Base-by-base conservation (phyloP, 2,888 invertebrate species). In the Galeruca laticollis region DNA sequence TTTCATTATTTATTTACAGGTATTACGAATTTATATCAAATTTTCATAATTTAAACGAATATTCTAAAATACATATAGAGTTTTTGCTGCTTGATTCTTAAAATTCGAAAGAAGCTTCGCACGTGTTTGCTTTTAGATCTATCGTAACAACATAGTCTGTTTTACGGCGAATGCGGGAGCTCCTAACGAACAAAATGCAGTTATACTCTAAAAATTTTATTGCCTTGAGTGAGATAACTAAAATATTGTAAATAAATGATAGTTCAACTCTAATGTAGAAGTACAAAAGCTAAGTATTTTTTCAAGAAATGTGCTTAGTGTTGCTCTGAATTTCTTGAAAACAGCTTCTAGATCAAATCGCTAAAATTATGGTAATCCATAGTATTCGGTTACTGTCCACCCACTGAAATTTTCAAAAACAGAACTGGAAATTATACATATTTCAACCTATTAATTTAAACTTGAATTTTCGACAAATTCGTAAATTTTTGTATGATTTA, bases 321-420 rank as follows among this genome's bases (percentile, higher is more conserved):
- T 51, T 62, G 65, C 65, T 49, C 40, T 65, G 49, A 65, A 65
- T 65, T 59, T 59, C 59, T 65, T 65, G 59, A 65, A 65, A 65
- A 31, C 65, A 69, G 71, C 71, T 71, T 71, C 62, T 71, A 69
- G 68, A 65, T 67, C 26, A 61, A 57, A 21, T 71, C 65, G 59
- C 71, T 51, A 59, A 61, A 18, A 57, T 35, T 40, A 40, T 71
- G 65, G 64, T 56, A 64, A 60, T 65, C 60, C 54, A 33, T 71
- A 68, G 40, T 64, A 54, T 52, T 61, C 56, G 33, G 15, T 47
- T 47, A 64, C 64, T 57, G 56, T 56, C 40, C 52, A 54, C 35
- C 63, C 40, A 43, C 40, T 21, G 26, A 60, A 60, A 40, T 40
- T 60, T 10, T 18, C 2, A 43, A 40, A 40, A 43, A 21, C 4